A percentile compares a stretch with the other conserved stretches of the same genome.
These are phyloP conservation scores for Virgularia gustaviana DNA, from an alignment of 92 coral and sea anemone species.

Conservation along the genomic window DNA sequence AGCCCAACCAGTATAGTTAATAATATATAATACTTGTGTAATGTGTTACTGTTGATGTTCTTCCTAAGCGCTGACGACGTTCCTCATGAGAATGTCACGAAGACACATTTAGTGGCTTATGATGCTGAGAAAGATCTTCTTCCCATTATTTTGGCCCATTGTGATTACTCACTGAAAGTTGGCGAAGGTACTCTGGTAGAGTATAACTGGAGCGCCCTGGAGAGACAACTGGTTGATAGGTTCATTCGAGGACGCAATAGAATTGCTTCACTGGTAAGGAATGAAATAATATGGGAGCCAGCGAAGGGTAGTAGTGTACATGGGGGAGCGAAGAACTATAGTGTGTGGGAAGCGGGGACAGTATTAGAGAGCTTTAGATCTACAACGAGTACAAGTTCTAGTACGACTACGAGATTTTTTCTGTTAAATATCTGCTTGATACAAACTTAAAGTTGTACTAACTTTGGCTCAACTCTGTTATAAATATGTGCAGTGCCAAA, in stretches of 20 bases:
- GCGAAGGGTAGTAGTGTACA: neutral
- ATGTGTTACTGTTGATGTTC: too few species aligned
- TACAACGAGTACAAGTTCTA: too few species aligned
- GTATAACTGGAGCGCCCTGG: constrained; percentile 83
- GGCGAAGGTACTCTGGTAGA: constrained; percentile 76
- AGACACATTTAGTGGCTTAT: constrained; percentile 66
- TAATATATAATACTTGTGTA: too few species aligned
- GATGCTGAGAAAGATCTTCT: constrained; percentile 68
- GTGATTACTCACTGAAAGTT: constrained; percentile 74
- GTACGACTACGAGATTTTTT: too few species aligned
- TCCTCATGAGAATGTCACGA: constrained; percentile 52
- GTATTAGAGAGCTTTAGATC: too few species aligned
- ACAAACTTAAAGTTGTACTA: too few species aligned
- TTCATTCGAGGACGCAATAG: constrained; percentile 66
- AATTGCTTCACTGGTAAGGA: constrained; percentile 62
- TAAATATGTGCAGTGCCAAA: too few species aligned
- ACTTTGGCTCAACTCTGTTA: too few species aligned
- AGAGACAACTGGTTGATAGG: constrained; percentile 86
- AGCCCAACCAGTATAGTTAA: too few species aligned
- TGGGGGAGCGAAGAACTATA: neutral
- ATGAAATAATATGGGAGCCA: neutral
- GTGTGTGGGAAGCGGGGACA: neutral
- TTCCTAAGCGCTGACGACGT: constrained; percentile 6
- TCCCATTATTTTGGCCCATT: constrained; percentile 71
- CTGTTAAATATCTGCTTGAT: too few species aligned